A percentile compares a stretch with the other conserved stretches of the same genome.
These are phyloP conservation scores for Pandemis cinnamomeana DNA, from an alignment of 2,888 invertebrate genomes.

Conservation along the genomic window DNA sequence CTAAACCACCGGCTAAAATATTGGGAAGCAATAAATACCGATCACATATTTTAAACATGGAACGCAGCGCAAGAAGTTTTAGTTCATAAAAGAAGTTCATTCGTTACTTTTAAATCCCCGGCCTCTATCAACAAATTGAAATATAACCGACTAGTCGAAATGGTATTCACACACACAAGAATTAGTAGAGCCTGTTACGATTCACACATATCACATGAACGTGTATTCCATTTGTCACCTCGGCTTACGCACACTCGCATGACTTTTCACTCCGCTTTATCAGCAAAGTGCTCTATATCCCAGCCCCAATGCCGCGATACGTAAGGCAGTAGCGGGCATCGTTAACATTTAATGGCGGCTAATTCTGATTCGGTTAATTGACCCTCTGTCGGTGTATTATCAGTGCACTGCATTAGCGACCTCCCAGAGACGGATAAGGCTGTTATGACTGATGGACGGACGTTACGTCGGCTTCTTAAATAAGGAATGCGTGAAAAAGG, in stretches of 20 bases:
- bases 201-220: neutral
- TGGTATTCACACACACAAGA: too few species aligned
- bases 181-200: neutral
- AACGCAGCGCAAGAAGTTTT: too few species aligned
- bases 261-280: conserved; percentile 13
- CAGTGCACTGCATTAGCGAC: conserved; percentile 75
- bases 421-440: conserved; percentile 59
- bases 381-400: conserved; percentile 75
- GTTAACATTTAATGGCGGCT: conserved; percentile 83
- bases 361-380: conserved; percentile 84
- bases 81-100: too few species aligned
- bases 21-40: too few species aligned
- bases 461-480: conserved; percentile 34
- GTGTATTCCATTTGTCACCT: neutral
- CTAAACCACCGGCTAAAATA: too few species aligned
- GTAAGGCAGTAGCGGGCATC: conserved; percentile 82
- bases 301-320: conserved; percentile 63
- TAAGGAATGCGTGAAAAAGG: conserved; percentile 33
- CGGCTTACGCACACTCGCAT: neutral
- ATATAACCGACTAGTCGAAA: too few species aligned
- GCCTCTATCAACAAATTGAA: too few species aligned
- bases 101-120: too few species aligned
- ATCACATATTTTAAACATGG: too few species aligned
- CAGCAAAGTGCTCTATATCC: conserved; percentile 38
- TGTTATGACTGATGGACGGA: conserved; percentile 69